These are phyloP conservation scores for Lochmaea capreae DNA, from an alignment of 2,888 invertebrate species.

Conservation along the genomic window DNA sequence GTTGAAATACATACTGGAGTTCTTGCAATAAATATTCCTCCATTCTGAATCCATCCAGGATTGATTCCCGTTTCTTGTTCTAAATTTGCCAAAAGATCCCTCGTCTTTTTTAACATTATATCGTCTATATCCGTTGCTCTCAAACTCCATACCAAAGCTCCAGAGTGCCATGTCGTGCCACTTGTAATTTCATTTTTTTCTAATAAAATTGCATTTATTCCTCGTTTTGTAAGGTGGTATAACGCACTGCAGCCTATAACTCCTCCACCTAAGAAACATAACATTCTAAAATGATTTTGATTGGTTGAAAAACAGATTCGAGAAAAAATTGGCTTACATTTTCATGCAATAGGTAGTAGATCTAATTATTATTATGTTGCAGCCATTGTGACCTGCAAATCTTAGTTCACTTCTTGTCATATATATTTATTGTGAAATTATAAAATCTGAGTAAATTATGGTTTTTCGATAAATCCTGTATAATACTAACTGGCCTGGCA, in stretches of 20 bases:
- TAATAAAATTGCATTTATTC: conserved; percentile 50
- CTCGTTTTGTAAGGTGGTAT: conserved; percentile 52
- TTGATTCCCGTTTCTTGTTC: conserved; percentile 84
- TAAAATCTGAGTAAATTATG: too few relatives aligned
- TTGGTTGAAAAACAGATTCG: too few relatives aligned
- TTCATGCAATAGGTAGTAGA: too few relatives aligned
- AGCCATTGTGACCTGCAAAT: too few relatives aligned
- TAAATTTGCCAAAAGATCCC: conserved; percentile 74
- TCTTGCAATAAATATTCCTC: conserved; percentile 88
- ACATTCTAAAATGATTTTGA: not conserved
- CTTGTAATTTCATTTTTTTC: conserved; percentile 52
- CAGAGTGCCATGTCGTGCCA: conserved; percentile 55
- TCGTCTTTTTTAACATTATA: conserved; percentile 78
- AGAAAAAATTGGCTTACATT: too few relatives aligned
- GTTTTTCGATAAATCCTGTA: too few relatives aligned
- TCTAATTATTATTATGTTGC: too few relatives aligned
- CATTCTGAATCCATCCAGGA: conserved; percentile 91
- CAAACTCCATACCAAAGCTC: conserved; percentile 66
- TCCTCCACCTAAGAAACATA: conserved; percentile 50
- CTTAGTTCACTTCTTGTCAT: too few relatives aligned
- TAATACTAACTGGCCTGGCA: too few relatives aligned
- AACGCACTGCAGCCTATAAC: conserved; percentile 52
- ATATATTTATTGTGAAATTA: too few relatives aligned
- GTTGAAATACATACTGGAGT: conserved; percentile 67
- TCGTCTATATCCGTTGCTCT: conserved; percentile 88